A percentile compares a stretch with the other conserved stretches of the same genome.
Evolutionary conservation across 2,797 vertebrate genomes (phyloP).

Genomic region (Thripadectes ignobilis): DNA sequence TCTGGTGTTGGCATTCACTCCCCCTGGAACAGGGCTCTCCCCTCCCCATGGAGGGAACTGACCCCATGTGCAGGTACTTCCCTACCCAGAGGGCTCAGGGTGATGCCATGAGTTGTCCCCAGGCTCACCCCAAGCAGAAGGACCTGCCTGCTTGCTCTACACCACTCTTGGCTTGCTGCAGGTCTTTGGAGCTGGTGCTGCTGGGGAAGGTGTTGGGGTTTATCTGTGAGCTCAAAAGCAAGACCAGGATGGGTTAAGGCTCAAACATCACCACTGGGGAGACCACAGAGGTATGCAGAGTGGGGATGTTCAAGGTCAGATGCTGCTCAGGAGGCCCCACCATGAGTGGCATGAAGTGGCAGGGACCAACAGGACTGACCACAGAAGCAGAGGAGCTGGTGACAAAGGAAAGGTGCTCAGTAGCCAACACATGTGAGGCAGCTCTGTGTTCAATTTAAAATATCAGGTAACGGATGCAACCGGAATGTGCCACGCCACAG

Average conservation of each 20-base stretch:
- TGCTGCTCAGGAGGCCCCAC: not conserved
- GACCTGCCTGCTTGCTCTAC: not conserved
- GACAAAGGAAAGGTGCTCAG: not conserved
- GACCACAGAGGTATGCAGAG: not conserved
- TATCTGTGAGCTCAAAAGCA: not conserved
- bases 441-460: not conserved
- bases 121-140: not conserved
- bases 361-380: not conserved
- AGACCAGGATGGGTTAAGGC: not conserved
- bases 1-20: not conserved
- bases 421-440: not conserved
- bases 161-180: not conserved
- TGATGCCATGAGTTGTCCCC: not conserved
- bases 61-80: accelerated
- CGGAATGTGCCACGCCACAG: not conserved
- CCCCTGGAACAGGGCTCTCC: not conserved
- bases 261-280: not conserved
- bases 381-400: not conserved
- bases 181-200: not conserved
- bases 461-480: not conserved
- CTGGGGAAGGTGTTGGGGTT: not conserved
- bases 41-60: accelerated
- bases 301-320: not conserved
- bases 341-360: accelerated
- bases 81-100: not conserved